Conservation (phyloP, 2,113 vertebrate species). For the Corythaixoides concolor region DNA sequence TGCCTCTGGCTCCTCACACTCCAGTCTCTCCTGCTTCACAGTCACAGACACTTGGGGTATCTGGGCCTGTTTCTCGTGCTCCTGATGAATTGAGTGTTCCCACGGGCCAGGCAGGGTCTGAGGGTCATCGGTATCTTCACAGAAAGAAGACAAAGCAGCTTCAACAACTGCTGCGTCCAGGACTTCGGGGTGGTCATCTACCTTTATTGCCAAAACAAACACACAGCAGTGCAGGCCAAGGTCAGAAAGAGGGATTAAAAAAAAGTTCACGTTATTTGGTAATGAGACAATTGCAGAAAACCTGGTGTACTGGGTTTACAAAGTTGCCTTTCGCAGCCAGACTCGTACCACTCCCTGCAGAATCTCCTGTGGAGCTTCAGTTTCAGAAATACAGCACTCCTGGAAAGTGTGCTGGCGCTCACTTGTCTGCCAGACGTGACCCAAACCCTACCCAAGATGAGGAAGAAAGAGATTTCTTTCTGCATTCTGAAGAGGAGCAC, state of each 20-base stretch:
- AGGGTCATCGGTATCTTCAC: conserved; percentile 90
- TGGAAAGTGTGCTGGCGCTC: not conserved
- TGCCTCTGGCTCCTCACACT: conserved; percentile 75
- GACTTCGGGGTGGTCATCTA: conserved; percentile 92
- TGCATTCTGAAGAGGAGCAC: not conserved
- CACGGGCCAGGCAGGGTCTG: conserved; percentile 91
- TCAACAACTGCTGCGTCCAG: conserved; percentile 96
- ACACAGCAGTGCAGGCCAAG: not conserved
- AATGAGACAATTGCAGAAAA: not conserved
- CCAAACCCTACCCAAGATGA: not conserved
- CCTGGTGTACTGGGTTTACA: not conserved
- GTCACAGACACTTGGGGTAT: conserved; percentile 74
- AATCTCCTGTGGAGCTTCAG: not conserved
- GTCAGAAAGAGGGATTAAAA: not conserved
- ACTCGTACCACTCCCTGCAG: not conserved
- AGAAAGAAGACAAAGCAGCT: conserved; percentile 90
- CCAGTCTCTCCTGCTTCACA: conserved; percentile 79
- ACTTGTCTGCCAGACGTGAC: not conserved
- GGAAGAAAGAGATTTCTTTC: not conserved
- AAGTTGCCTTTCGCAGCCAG: not conserved
- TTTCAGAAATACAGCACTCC: not conserved
- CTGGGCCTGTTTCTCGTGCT: conserved; percentile 73
- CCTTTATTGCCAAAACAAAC: conserved; percentile 75
- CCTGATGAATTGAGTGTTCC: conserved; percentile 82
- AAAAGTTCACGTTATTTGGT: not conserved